phyloP scores from a whole-genome alignment of 2,113 vertebrate genomes.

The Butastur rufipennis region DNA sequence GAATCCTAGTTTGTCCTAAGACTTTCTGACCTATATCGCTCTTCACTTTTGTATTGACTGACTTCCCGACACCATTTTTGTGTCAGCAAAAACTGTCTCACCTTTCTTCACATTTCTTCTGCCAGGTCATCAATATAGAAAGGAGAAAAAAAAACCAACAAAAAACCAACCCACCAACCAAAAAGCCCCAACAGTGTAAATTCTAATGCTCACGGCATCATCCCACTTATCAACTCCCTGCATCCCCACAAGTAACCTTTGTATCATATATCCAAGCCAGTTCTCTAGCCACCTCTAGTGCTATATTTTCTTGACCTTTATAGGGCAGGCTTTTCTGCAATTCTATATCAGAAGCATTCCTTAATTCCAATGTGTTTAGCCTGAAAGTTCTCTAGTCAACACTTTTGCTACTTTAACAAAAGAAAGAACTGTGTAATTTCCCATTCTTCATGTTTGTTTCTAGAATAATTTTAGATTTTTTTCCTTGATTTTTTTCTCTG shows the following conservation, averaged over 20 bases:
- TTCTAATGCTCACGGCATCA: slow-evolving; percentile 43
- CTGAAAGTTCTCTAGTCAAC: slow-evolving; percentile 38
- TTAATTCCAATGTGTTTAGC: slow-evolving; percentile 47
- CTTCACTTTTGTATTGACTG: slow-evolving; percentile 65
- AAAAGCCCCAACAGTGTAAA: slow-evolving; percentile 16
- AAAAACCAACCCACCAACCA: neutral
- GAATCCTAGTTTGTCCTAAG: slow-evolving; percentile 24
- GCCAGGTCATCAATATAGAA: slow-evolving; percentile 59
- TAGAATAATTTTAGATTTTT: neutral
- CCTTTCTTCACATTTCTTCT: slow-evolving; percentile 65
- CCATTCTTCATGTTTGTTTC: neutral
- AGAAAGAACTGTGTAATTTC: neutral
- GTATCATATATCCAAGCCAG: slow-evolving; percentile 42
- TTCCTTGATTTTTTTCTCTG: neutral
- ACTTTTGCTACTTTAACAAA: slow-evolving; percentile 1
- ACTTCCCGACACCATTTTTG: slow-evolving; percentile 24
- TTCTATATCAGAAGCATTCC: slow-evolving; percentile 32
- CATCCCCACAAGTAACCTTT: slow-evolving; percentile 53
- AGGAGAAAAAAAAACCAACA: neutral
- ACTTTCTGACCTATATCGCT: slow-evolving; percentile 23
- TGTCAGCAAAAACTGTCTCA: slow-evolving; percentile 66
- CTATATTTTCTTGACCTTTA: slow-evolving; percentile 59
- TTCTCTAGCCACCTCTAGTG: slow-evolving; percentile 49
- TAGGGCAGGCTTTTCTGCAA: slow-evolving; percentile 50
- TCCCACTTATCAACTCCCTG: slow-evolving; percentile 36